Evolutionary conservation across 2,888 invertebrate genomes (phyloP).

Genomic region (Thymelicus lineola): DNA sequence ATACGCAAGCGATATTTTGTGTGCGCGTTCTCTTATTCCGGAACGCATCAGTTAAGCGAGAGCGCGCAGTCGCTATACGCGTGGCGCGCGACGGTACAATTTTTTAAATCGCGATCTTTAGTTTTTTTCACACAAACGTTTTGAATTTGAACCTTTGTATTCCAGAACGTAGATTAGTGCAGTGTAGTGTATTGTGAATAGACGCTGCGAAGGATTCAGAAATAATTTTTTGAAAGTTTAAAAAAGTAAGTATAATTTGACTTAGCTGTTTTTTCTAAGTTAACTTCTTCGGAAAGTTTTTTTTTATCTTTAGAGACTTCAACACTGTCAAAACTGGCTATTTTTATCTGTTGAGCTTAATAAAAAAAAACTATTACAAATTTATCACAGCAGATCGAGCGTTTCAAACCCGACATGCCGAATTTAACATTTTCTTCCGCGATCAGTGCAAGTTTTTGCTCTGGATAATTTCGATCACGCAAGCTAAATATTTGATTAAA

Average conservation of each 20-base stretch:
- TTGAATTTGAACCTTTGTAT: slow-evolving; percentile 41
- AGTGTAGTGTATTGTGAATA: slow-evolving; percentile 48
- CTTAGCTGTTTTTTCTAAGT: neutral
- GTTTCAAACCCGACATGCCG: slow-evolving; percentile 31
- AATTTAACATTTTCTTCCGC: slow-evolving; percentile 35
- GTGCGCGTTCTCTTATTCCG: slow-evolving; percentile 48
- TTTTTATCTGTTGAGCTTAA: neutral
- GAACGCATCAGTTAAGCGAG: slow-evolving; percentile 51
- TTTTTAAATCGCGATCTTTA: slow-evolving; percentile 46
- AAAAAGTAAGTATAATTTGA: slow-evolving; percentile 41
- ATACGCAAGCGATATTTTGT: slow-evolving; percentile 42
- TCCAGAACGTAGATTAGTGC: slow-evolving; percentile 31
- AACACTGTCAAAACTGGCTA: neutral
- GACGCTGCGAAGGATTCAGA: slow-evolving; percentile 41
- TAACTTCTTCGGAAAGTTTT: neutral
- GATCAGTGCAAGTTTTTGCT: slow-evolving; percentile 36
- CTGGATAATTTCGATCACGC: slow-evolving; percentile 32
- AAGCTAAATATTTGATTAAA: slow-evolving; percentile 26
- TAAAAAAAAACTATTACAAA: slow-evolving; percentile 16
- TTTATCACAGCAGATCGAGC: slow-evolving; percentile 31
- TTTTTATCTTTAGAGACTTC: no score
- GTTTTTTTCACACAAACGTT: slow-evolving; percentile 41
- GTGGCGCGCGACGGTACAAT: slow-evolving; percentile 48
- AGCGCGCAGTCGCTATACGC: slow-evolving; percentile 51
- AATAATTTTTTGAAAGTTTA: slow-evolving; percentile 18